Base-by-base conservation (phyloP, 2,888 invertebrate species). In the Sthenelais limicola region DNA sequence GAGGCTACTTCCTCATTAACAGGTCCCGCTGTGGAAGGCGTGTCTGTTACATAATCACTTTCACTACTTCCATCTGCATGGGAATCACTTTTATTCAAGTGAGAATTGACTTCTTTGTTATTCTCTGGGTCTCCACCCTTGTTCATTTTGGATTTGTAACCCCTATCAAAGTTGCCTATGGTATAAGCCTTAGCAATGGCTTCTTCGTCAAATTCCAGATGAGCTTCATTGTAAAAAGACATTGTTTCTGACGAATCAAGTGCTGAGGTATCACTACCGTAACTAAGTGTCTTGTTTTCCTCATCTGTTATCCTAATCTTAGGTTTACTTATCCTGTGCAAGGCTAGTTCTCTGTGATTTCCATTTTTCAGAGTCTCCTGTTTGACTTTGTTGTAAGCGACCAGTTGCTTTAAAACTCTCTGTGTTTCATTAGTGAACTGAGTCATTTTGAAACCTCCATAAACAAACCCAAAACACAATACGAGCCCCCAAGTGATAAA, bases 401-500 rank as follows among this genome's bases (percentile, higher is more conserved):
- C 71, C 35, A 81, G 68, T 35, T 82, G 78, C 28, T 78, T 76
- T 9, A 80, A 56, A 0, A 77, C 80, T 21, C 73, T 71, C 52
- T 79, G 73, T 0, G 80, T 76, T 43, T 81, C 81, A 7, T 54
- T 49, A 3, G 75, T 75, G 54, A 78, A 79, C 67, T 86, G 81
- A 80, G 89, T 88, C 71, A 90, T 88, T 78, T 88, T 88, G 81
- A 89, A 89, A 35, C 90, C 90, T 56, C 90, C 90, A 77, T 90
- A 90, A 35, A 91, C 87, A 80, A 91, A 91, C n/a, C 88, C 89
- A 62, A 89, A 83, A 79, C 90, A 90, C 70, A 91, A 85, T 75
- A 90, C 84, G 68, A 90, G 81, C 54, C 90, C 90, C 91, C 91
- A 91, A 51, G 89, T 77, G 58, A 90, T 88, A 81, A 91, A 91